Conservation (phyloP, 2,888 invertebrate species). For the Phalangium opilio region DNA sequence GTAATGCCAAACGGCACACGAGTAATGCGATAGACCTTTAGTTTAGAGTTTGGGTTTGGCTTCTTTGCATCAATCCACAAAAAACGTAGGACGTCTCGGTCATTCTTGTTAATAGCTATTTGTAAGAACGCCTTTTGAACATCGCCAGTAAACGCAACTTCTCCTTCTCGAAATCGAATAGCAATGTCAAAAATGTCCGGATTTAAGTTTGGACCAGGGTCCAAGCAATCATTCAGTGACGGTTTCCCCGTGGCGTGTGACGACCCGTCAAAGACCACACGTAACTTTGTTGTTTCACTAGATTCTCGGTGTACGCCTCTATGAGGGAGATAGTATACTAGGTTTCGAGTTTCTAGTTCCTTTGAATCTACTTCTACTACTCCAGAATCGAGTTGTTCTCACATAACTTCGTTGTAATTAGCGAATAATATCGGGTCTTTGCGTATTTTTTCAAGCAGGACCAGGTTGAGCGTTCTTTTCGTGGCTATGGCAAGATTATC, state of each 20-base stretch:
- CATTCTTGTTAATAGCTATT: constrained; percentile 1
- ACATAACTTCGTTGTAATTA: background rate
- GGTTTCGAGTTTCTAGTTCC: background rate
- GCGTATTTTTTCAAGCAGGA: background rate
- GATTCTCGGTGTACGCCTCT: constrained; percentile 2
- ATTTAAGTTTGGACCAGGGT: constrained; percentile 5
- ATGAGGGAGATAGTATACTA: constrained; percentile 6
- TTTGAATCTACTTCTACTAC: too few relatives aligned
- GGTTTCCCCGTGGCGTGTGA: background rate
- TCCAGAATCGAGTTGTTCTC: too few relatives aligned
- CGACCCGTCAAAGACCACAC: constrained; percentile 8
- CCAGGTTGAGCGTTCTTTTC: background rate
- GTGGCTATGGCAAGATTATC: background rate
- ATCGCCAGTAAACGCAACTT: constrained; percentile 6
- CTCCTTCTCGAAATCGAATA: constrained; percentile 8
- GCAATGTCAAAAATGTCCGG: background rate
- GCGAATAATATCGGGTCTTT: background rate
- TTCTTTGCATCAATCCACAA: background rate
- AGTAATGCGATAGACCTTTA: too few relatives aligned
- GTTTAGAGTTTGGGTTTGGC: too few relatives aligned
- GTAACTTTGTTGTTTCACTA: constrained; percentile 1
- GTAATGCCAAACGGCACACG: too few relatives aligned
- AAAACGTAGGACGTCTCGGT: constrained; percentile 4
- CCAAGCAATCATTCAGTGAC: constrained; percentile 8
- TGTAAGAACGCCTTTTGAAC: constrained; percentile 8